Evolutionary conservation across 2,113 vertebrate species (phyloP), one percentile per base, ranked within the genome.

Genomic region (Clarias gariepinus): DNA sequence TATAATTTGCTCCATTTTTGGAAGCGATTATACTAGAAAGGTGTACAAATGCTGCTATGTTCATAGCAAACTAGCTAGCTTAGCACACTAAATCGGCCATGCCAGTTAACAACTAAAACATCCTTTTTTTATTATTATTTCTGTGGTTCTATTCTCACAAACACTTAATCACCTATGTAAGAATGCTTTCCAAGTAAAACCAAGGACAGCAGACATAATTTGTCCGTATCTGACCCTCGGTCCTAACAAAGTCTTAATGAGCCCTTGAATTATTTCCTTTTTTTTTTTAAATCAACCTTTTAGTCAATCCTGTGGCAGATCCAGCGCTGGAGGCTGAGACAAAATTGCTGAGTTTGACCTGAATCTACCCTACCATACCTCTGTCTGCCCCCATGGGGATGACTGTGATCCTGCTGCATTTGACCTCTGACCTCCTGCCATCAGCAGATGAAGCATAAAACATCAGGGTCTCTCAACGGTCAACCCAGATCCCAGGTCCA

Each of bases 321-420:
- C 89, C 87, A 85, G 52, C 81, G 78, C 89, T 61, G 87, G 83
- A 91, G 90, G 92, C 93, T 90, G 87, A 89, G 90, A 88, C 91
- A 85, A 94, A 94, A 94, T 94, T 91, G 91, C 92, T 92, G 86
- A 33, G 30, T 92, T 91, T 94, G 94, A 94, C 94, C 92, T 71
- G 87, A 90, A 92, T 93, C 93, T 93, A 92, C 93, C 91, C 86
- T 94, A 93, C 94, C 94, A 94, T 95, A 93, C 91, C 92, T 87
- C 33, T 41, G n/a, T 5, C 90, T 87, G 83, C 93, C 92, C 94
- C 94, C 89, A 87, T 86, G 92, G 94, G 92, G 90, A 92, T 90
- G 91, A 89, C 83, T 60, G 83, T 57, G 88, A 90, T 94, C 93
- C 91, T 91, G 83, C 85, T 93, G 87, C 91, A 91, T 89, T 93